Base-by-base conservation (phyloP, 2,797 vertebrate species). In the Pogonophryne albipinna region DNA sequence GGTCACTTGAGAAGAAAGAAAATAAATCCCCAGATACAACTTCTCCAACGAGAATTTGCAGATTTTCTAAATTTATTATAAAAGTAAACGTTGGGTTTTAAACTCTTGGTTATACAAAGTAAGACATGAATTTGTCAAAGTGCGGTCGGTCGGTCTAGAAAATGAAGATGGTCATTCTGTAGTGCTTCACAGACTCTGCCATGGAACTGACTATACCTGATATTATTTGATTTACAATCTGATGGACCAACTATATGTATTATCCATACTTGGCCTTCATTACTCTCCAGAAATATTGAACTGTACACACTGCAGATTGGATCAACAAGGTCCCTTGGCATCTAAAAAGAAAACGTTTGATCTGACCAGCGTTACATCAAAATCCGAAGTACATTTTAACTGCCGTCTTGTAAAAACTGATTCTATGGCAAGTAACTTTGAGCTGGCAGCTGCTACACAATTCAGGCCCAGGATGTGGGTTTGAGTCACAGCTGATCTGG, bases 401-500 rank as follows among this genome's bases (percentile, higher is more conserved):
- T 71, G 23, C 46, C 10, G 41, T 60, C 45, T 12, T 55, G 55
- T 3, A 45, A 19, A 51, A 74, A 57, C 4, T 0, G 47, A 57
- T 55, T 20, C 12, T 46, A 45, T 11, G 53, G n/a, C 74, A 63
- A 74, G 45, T 74, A 59, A 62, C 76, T 78, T 62, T 49, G 51
- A 70, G 49, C 52, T 34, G 53, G 31, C 59, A 80, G 79, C 67
- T 79, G 51, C 23, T 50, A 46, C 70, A 62, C 50, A 57, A 80
- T 20, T 64, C 27, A 59, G 66, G 68, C 27, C 45, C 7, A 6
- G 23, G 64, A 51, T 42, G 62, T 14, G 17, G 65, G 72, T 66
- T 62, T 12, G 56, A 82, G 65, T 61, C 46, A 3, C 10, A 61
- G 74, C 55, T 67, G 70, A 85, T 70, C 64, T 49, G 50, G 41